phyloP scores from a whole-genome alignment of 92 coral and sea anemone species.

The Porites lobata region DNA sequence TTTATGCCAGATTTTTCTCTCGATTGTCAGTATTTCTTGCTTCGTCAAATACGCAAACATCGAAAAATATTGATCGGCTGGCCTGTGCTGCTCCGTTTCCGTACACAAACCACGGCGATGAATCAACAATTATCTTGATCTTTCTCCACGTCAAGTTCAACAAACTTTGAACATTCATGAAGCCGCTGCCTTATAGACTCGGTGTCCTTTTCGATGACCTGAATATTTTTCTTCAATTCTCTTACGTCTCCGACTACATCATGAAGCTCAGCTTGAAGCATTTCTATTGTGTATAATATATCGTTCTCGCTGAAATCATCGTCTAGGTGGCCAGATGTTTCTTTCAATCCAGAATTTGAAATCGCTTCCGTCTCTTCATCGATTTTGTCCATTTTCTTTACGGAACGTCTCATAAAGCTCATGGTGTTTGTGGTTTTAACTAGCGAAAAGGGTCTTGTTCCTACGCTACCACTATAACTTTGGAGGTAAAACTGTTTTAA shows the following conservation, averaged over 20 bases:
- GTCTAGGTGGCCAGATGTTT: background rate
- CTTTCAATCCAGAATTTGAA: background rate
- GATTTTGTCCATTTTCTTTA: background rate
- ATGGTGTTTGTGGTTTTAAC: background rate
- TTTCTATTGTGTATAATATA: slow-evolving; percentile 22
- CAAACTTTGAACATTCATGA: background rate
- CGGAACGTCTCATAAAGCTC: background rate
- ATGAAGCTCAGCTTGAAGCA: slow-evolving; percentile 12
- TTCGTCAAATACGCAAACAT: too few relatives aligned
- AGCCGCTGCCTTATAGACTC: slow-evolving; percentile 10
- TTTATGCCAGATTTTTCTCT: background rate
- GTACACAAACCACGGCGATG: too few relatives aligned
- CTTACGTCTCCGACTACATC: slow-evolving; percentile 7
- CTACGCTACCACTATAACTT: too few relatives aligned
- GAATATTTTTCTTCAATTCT: slow-evolving; percentile 11
- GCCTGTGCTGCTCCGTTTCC: too few relatives aligned
- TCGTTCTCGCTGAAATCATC: slow-evolving; percentile 37
- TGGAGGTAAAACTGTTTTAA: too few relatives aligned
- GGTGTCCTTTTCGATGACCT: slow-evolving; percentile 11
- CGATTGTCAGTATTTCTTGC: background rate
- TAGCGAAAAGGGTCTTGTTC: too few relatives aligned
- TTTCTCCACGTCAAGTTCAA: background rate
- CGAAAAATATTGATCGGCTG: too few relatives aligned
- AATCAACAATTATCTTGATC: too few relatives aligned
- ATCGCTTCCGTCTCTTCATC: background rate